phyloP scores from a whole-genome alignment of 2,888 invertebrate species.

The Hylaea fasciaria region DNA sequence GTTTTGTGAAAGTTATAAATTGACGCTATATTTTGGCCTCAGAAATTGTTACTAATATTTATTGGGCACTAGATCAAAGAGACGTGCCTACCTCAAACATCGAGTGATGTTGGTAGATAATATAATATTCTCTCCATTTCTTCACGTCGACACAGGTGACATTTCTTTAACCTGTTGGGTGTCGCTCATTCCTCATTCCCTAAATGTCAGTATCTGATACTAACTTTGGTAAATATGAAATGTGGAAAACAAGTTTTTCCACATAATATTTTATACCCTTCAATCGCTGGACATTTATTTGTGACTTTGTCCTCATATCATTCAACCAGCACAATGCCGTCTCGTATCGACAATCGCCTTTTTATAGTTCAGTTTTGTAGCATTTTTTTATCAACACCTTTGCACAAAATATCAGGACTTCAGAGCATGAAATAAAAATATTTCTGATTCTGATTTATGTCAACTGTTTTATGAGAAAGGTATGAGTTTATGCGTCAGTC shows the following conservation, averaged over 20 bases:
- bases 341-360: slow-evolving; percentile 6
- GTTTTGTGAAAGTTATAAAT: too few species aligned
- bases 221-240: not conserved
- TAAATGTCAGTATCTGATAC: not conserved
- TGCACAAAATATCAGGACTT: too few species aligned
- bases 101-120: too few species aligned
- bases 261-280: slow-evolving; percentile 9
- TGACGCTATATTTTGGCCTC: too few species aligned
- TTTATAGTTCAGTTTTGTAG: not conserved
- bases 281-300: slow-evolving; percentile 16
- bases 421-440: too few species aligned
- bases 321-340: slow-evolving; percentile 5
- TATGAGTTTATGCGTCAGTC: too few species aligned
- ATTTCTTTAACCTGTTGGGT: not conserved
- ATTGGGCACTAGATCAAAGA: too few species aligned
- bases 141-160: not conserved
- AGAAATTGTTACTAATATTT: too few species aligned
- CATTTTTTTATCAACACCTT: not conserved
- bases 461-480: too few species aligned
- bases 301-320: slow-evolving; percentile 16
- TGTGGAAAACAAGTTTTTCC: slow-evolving; percentile 10
- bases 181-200: not conserved
- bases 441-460: too few species aligned
- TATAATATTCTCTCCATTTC: not conserved
- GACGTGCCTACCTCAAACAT: too few species aligned